Evolutionary conservation across 2,888 invertebrate genomes (phyloP), one percentile per base, ranked within the genome.

Genomic region (Drosophila ustulata): DNA sequence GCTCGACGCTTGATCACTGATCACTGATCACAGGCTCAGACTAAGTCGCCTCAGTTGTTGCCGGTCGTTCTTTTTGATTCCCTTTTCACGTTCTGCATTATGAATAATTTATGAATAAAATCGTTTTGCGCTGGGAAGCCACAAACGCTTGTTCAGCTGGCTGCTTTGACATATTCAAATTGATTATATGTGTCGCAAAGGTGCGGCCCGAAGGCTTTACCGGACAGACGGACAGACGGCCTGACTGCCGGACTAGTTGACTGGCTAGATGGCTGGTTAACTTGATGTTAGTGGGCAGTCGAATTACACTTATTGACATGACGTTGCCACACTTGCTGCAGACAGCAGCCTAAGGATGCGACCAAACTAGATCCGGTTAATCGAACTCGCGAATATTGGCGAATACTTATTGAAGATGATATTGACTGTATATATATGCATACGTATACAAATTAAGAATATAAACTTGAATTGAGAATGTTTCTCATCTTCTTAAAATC

Each of bases 71-170:
- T 46, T 49, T 57, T 41, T 43, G 43, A 41, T 49, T 63, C 39
- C 49, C 57, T 49, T 45, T 30, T 39, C 47, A 30, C 47, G 23
- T 64, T 39, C 43, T 49, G 58, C 57, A 46, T 64, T 75, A 82
- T 82, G 75, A 82, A 82, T 82, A 77, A 82, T 77, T 80, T 75
- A 80, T 80, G 74, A 67, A 66, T 47, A 70, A 68, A 71, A 80
- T 67, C 74, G 56, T 57, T 64, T 64, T 37, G 37, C n/a, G 57
- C 49, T n/a, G 26, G 47, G 39, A 23, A 23, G 26, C 37, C 37
- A 37, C n/a, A 37, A n/a, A 39, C 57, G 67, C 45, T 51, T 51
- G 53, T 58, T 45, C 68, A 69, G 58, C 55, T 66, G 66, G 52
- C 34, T 62, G 37, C 43, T 66, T 51, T 66, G 66, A 69, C 65